These are phyloP conservation scores for Syrmaticus mikado DNA, from an alignment of 2,113 vertebrate genomes.

Conservation along the genomic window DNA sequence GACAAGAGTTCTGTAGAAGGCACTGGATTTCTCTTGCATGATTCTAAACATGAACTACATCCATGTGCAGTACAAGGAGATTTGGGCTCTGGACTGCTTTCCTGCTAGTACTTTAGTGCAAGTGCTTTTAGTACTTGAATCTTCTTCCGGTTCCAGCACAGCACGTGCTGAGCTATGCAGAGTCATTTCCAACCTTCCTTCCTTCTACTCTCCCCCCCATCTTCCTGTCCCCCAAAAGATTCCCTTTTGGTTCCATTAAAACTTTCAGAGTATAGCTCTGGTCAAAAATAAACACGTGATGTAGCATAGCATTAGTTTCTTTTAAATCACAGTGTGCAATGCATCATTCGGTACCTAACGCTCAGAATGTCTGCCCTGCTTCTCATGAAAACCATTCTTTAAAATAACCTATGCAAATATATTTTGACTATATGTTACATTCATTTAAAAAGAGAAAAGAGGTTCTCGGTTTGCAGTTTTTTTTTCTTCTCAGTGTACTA, in stretches of 20 bases:
- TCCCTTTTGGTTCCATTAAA: conserved; percentile 74
- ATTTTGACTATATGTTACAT: conserved; percentile 72
- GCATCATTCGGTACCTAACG: conserved; percentile 72
- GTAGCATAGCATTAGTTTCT: conserved; percentile 75
- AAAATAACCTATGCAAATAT: conserved; percentile 65
- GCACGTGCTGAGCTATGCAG: background rate
- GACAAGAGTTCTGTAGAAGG: conserved; percentile 82
- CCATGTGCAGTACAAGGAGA: conserved; percentile 67
- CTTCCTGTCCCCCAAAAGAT: background rate
- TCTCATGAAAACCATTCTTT: conserved; percentile 60
- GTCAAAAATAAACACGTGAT: conserved; percentile 77
- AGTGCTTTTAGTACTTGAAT: conserved; percentile 38
- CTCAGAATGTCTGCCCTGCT: conserved; percentile 68
- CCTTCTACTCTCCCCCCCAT: background rate
- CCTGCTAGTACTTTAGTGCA: conserved; percentile 44
- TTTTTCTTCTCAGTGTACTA: conserved; percentile 51
- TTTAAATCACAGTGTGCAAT: conserved; percentile 84
- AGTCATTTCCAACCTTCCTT: conserved; percentile 14
- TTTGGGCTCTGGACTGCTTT: conserved; percentile 47
- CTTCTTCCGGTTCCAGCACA: conserved; percentile 3
- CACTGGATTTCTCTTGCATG: conserved; percentile 80
- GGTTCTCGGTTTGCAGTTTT: conserved; percentile 59
- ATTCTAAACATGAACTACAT: conserved; percentile 65
- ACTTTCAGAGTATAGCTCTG: conserved; percentile 77
- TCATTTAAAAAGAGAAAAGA: conserved; percentile 75